Conservation (phyloP, 2,888 invertebrate genomes). For the Heteromurus nitidus region DNA sequence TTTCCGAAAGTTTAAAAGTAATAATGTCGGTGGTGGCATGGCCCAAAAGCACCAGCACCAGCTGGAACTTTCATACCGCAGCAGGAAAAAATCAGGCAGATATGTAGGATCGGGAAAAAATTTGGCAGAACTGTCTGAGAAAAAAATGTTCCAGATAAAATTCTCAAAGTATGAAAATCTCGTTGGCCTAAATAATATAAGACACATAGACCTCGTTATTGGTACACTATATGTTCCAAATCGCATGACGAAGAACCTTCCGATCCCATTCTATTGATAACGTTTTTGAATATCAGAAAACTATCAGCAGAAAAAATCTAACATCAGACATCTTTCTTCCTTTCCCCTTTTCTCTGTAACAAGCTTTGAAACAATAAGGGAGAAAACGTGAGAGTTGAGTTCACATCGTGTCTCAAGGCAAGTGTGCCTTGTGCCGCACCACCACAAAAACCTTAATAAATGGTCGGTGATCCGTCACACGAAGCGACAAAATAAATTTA, state of each 20-base stretch:
- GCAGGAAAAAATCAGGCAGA: neutral
- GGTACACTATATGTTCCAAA: no score
- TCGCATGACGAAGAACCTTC: no score
- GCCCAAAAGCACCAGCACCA: neutral
- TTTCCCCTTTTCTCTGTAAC: neutral
- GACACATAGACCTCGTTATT: no score
- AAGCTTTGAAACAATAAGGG: neutral
- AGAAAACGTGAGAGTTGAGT: no score
- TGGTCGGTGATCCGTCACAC: conserved; percentile 49
- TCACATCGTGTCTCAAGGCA: no score
- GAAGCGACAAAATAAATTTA: conserved; percentile 25
- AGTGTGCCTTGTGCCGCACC: no score
- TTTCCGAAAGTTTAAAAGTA: conserved; percentile 1
- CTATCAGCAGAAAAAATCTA: no score
- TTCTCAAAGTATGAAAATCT: no score
- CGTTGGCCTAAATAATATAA: no score
- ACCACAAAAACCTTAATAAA: conserved; percentile 46
- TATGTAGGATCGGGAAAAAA: neutral
- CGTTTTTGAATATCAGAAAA: no score
- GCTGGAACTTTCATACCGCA: neutral
- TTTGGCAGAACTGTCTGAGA: neutral
- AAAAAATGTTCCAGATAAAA: neutral
- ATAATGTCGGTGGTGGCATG: neutral
- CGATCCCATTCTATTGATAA: no score
- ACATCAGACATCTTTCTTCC: no score